Evolutionary conservation across 2,113 vertebrate species (phyloP).

Genomic region (Mixornis gularis): DNA sequence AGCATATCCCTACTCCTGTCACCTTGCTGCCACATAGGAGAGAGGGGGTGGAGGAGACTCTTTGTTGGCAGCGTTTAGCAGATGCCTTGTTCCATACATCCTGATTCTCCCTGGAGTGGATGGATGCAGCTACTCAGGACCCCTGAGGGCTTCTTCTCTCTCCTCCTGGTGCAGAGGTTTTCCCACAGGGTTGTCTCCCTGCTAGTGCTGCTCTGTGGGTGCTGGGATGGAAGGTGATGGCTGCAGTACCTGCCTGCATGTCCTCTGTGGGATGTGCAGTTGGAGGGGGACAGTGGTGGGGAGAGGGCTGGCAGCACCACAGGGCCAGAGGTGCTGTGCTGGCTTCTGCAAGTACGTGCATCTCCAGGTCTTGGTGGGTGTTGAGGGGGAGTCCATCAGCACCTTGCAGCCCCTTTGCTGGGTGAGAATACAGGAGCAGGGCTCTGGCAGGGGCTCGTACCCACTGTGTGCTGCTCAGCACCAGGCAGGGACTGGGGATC

Average conservation of each 20-base stretch:
- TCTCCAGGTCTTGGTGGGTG: rapidly evolving
- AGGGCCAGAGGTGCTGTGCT: not conserved
- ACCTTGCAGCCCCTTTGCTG: not conserved
- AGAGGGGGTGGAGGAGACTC: not conserved
- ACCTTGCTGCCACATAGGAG: not conserved
- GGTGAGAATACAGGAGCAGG: not conserved
- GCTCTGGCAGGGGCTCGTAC: not conserved
- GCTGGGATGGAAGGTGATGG: not conserved
- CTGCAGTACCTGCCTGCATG: not conserved
- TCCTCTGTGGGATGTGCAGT: not conserved
- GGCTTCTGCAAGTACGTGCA: rapidly evolving
- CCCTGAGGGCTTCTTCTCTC: not conserved
- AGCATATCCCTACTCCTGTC: not conserved
- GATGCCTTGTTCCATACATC: not conserved
- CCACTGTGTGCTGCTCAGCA: rapidly evolving
- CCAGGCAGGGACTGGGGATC: not conserved
- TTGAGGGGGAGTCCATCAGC: rapidly evolving
- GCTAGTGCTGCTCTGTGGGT: not conserved
- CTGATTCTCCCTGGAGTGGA: not conserved
- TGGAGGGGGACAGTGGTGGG: rapidly evolving
- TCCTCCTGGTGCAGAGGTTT: not conserved
- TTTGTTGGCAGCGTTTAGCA: not conserved
- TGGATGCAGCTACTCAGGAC: not conserved
- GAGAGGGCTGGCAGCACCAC: not conserved
- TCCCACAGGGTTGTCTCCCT: not conserved